Percentiles rank a stretch among this genome's conserved stretches.
These are phyloP conservation scores for Brachionus calyciflorus DNA, from an alignment of 1,140 invertebrate species.

Conservation along the genomic window DNA sequence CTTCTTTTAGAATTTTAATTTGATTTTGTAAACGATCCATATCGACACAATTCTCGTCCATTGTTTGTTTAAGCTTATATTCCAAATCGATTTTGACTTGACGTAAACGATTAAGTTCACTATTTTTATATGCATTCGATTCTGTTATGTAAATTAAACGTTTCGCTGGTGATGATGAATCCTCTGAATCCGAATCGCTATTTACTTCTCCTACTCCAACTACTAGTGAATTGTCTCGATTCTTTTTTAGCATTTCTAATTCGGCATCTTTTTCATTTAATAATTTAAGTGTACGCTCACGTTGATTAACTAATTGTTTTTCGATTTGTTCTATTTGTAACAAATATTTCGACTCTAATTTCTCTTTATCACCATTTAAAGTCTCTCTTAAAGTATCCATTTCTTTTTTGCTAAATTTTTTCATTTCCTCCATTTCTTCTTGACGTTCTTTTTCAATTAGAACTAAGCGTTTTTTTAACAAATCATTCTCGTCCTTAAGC, in stretches of 20 bases:
- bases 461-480: background rate
- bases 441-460: background rate
- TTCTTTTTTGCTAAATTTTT: background rate
- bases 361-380: background rate
- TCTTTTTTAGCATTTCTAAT: background rate
- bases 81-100: slow-evolving; percentile 6
- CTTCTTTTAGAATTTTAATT: slow-evolving; percentile 20
- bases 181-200: slow-evolving; percentile 4
- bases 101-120: background rate
- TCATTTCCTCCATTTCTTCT: background rate
- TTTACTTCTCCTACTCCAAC: no score
- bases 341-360: background rate
- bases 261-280: slow-evolving; percentile 35
- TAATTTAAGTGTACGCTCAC: slow-evolving; percentile 21
- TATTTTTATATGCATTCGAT: slow-evolving; percentile 14
- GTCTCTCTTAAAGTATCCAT: background rate
- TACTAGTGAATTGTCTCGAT: background rate
- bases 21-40: slow-evolving; percentile 4
- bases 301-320: slow-evolving; percentile 17
- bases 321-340: background rate
- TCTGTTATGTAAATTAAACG: slow-evolving; percentile 19
- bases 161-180: background rate
- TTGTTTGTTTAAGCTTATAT: slow-evolving; percentile 24
- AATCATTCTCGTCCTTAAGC: slow-evolving; percentile 23
- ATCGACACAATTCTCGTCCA: slow-evolving; percentile 25